Evolutionary conservation across 2,888 invertebrate genomes (phyloP), one percentile per base, ranked within the genome.

Genomic region (Acronicta psi): DNA sequence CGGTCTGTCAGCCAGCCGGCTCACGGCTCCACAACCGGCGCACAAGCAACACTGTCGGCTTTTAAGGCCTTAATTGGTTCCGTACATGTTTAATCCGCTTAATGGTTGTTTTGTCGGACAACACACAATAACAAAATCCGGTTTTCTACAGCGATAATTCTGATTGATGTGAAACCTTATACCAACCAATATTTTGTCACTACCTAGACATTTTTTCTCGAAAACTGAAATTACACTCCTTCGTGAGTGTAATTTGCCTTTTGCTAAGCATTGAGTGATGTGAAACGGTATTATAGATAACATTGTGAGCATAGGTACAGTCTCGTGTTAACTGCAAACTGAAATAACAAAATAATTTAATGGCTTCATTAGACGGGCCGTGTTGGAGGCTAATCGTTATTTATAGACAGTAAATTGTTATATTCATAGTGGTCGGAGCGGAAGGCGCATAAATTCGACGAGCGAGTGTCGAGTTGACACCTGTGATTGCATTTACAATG

Each of bases 401-500:
- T 91, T 90, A 92, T 90, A 83, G 85, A 85, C 84, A 86, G 87
- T 90, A 92, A 92, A 92, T 90, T 91, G 90, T 89, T 85, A 83
- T 89, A 88, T 91, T 89, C 87, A 87, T 87, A 87, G 85, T 88
- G 87, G 82, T 82, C 79, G 82, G 83, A 86, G 88, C 87, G 88
- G 89, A 89, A 89, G 90, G 91, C 86, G 89, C 89, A 92, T 93
- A 93, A 92, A 93, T 92, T 90, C 87, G 88, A 88, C 85, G 86
- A 86, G 87, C 90, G 88, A 89, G 87, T 90, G 88, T 86, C 88
- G 85, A 85, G 75, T 86, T 90, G 93, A 93, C 93, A 93, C 91
- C 93, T 93, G 91, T 93, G 93, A 94, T 93, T 93, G 92, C 93
- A 94, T 94, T 93, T 93, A 93, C 94, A 94, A 90, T 93, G 93